Evolutionary conservation across 2,113 vertebrate genomes (phyloP), one percentile per base, ranked within the genome.

Genomic region (Crotalus viridis): DNA sequence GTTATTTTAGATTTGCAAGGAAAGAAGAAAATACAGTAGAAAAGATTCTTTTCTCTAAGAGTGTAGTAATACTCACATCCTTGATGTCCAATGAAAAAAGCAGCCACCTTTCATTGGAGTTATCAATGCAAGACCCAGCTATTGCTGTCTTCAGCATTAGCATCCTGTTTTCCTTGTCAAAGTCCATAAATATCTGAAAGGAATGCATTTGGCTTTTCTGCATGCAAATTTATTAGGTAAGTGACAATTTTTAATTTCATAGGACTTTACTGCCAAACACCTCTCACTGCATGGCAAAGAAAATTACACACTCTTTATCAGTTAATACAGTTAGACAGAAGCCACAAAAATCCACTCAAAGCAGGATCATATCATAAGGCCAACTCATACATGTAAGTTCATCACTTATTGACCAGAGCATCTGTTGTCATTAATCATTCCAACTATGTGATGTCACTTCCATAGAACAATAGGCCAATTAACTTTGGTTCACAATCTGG

Each of bases 131-230:
- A 92, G 0, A 93, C 94, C 95, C 92, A 85, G 46, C 55, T 22
- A 0, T 89, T 26, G 0, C 92, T 92, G 94, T 86, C 21, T 39
- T 91, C 89, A 95, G 64, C 13, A 93, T 94, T 93, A 94, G 46
- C 92, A 95, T 94, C 92, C 85, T 93, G 15, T 92, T 96, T 96
- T 89, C 91, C 88, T 95, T 96, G 91, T 95, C 94, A 96, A 93
- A 94, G 90, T 74, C 90, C 81, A 92, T 93, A 94, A 91, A 90
- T 96, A 93, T 88, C 46, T 89, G 12, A 94, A 39, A 93, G 91
- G 90, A 94, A 96, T 94, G 22, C 88, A 89, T 93, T 93, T 90
- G 85, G 89, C 94, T 94, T 95, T 94, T 92, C 91, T 92, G 88
- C 92, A n/a, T 91, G 28, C 22, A 95, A 94, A 93, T 54, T 93